These are phyloP conservation scores for Scarus forsteni DNA, from an alignment of 2,797 vertebrate species.

Conservation along the genomic window DNA sequence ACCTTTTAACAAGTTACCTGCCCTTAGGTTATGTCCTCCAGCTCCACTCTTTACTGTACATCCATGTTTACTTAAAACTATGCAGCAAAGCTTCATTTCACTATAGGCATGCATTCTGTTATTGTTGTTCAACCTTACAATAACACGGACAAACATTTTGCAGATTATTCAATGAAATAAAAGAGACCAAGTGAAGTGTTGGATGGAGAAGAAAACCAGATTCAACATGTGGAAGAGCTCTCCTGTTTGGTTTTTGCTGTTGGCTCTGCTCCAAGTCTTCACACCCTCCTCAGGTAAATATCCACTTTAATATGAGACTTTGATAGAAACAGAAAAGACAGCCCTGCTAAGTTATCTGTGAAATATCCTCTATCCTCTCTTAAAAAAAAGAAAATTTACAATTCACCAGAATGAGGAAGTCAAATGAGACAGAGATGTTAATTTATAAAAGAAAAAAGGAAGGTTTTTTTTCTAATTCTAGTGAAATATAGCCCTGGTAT, in stretches of 20 bases:
- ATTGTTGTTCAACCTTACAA: neutral
- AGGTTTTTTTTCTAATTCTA: too few species aligned
- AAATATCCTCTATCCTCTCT: neutral
- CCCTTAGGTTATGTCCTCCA: neutral
- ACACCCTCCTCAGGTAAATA: conserved; percentile 62
- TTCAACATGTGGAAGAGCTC: conserved; percentile 13
- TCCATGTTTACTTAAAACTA: neutral
- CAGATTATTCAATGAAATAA: conserved; percentile 45
- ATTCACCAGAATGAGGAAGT: neutral
- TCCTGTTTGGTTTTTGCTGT: conserved; percentile 37
- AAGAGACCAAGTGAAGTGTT: neutral
- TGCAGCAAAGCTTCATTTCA: neutral
- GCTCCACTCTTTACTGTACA: neutral
- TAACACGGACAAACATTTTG: neutral
- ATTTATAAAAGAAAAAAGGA: too few species aligned
- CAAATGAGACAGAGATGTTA: too few species aligned
- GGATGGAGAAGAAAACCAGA: conserved; percentile 14
- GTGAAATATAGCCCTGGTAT: too few species aligned
- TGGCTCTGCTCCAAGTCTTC: conserved; percentile 54
- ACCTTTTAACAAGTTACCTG: neutral
- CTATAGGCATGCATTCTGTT: neutral
- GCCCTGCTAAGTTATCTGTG: too few species aligned
- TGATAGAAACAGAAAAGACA: too few species aligned
- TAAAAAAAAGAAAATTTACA: neutral
- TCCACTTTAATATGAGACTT: neutral